Percentiles rank a stretch among this genome's conserved stretches.
Conservation (phyloP, 2,113 vertebrate genomes). For the Brachyistius frenatus region DNA sequence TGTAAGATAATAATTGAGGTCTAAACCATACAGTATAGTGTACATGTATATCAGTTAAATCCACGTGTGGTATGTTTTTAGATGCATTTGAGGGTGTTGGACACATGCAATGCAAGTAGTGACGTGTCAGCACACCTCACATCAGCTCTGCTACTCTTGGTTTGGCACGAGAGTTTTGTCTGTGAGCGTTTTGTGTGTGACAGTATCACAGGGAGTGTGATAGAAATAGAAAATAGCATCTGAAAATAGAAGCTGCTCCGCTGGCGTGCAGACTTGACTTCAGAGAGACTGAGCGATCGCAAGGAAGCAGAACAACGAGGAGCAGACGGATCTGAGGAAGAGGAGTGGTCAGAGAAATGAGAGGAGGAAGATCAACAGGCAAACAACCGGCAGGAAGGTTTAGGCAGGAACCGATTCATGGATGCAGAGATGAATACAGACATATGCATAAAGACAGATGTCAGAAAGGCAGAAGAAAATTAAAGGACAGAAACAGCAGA, state of each 20-base stretch:
- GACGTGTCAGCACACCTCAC: not conserved
- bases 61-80: too few species aligned
- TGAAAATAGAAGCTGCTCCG: not conserved
- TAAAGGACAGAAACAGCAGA: too few species aligned
- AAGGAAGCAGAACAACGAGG: not conserved
- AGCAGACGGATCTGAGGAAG: conserved; percentile 4
- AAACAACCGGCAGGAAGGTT: not conserved
- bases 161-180: not conserved
- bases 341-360: conserved; percentile 2
- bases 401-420: not conserved
- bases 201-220: not conserved
- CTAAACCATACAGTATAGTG: not conserved
- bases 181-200: not conserved
- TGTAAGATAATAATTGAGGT: conserved; percentile 12
- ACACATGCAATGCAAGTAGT: too few species aligned
- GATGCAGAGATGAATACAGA: not conserved
- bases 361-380: not conserved
- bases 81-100: too few species aligned
- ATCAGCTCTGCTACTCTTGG: too few species aligned
- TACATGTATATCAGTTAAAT: not conserved
- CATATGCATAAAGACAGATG: not conserved
- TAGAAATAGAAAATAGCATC: not conserved
- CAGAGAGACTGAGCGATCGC: not conserved
- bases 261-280: conserved; percentile 11
- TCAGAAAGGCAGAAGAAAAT: too few species aligned